A percentile compares a stretch with the other conserved stretches of the same genome.
These are phyloP conservation scores for Hirudinaria manillensis DNA, from an alignment of 2,888 invertebrate genomes.

Conservation along the genomic window DNA sequence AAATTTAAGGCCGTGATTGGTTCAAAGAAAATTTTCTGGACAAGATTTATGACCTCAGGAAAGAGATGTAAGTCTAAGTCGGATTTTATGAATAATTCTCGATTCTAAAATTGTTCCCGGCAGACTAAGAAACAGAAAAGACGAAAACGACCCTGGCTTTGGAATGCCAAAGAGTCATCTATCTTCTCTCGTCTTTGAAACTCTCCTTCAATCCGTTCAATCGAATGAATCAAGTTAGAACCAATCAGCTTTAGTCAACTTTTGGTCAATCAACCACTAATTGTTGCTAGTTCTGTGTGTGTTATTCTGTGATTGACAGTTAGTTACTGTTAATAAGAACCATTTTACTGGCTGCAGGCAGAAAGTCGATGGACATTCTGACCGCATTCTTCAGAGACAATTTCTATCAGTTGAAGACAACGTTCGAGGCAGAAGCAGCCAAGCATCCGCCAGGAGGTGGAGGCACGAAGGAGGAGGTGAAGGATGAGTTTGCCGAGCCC, in stretches of 20 bases:
- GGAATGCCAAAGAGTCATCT: background rate
- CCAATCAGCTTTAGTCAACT: background rate
- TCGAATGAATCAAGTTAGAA: background rate
- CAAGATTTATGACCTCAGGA: background rate
- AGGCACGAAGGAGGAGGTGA: too few relatives aligned
- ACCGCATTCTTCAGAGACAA: background rate
- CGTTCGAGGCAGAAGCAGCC: background rate
- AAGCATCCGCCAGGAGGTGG: too few relatives aligned
- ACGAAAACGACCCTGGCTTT: slow-evolving; percentile 7
- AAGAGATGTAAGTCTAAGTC: slow-evolving; percentile 1
- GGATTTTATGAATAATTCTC: background rate
- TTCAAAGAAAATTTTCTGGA: background rate
- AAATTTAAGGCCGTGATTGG: background rate
- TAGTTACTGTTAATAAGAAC: background rate
- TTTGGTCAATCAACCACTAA: background rate
- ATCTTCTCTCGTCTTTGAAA: background rate
- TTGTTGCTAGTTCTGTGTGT: background rate
- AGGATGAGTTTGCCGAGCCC: too few relatives aligned
- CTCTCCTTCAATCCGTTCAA: background rate
- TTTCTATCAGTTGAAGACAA: background rate
- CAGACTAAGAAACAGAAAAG: background rate
- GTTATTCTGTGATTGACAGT: background rate
- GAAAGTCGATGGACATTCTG: slow-evolving; percentile 1
- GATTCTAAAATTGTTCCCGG: background rate
- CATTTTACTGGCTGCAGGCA: background rate